These are phyloP conservation scores for Phyllostomus discolor DNA, from an alignment of 2,113 vertebrate genomes.

Conservation along the genomic window DNA sequence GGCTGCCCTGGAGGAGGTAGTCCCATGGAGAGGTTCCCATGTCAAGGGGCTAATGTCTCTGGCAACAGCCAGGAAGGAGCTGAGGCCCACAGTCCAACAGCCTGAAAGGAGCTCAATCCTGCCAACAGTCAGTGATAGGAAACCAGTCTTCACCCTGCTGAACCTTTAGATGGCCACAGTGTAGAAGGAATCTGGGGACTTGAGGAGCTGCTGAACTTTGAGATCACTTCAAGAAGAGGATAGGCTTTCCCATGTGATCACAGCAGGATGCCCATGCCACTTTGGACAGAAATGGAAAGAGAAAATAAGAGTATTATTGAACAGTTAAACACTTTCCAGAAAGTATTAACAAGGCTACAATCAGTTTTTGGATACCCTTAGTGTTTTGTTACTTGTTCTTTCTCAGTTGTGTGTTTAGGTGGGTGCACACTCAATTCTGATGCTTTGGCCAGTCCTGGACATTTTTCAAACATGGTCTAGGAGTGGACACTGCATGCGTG, in stretches of 20 bases:
- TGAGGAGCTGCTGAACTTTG: not conserved
- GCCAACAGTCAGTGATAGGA: not conserved
- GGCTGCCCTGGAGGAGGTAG: not conserved
- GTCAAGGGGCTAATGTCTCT: not conserved
- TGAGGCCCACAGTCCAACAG: not conserved
- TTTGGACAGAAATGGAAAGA: not conserved
- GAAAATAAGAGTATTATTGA: not conserved
- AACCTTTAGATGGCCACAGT: not conserved
- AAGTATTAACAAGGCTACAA: not conserved
- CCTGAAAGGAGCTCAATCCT: not conserved
- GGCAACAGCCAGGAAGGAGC: not conserved
- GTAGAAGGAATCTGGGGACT: not conserved
- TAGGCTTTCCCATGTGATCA: not conserved
- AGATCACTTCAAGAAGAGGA: not conserved
- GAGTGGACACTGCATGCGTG: not conserved
- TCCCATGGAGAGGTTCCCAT: not conserved
- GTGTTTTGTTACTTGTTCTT: not conserved
- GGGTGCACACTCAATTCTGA: not conserved
- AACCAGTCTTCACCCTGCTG: not conserved
- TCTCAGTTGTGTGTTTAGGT: not conserved
- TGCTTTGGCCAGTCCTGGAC: not conserved
- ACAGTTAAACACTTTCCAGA: not conserved
- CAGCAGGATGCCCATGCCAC: not conserved
- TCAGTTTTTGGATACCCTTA: not conserved
- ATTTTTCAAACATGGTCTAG: not conserved